A percentile compares a stretch with the other conserved stretches of the same genome.
Evolutionary conservation across 2,113 vertebrate species (phyloP).

Genomic region (Pomatostomus ruficeps): DNA sequence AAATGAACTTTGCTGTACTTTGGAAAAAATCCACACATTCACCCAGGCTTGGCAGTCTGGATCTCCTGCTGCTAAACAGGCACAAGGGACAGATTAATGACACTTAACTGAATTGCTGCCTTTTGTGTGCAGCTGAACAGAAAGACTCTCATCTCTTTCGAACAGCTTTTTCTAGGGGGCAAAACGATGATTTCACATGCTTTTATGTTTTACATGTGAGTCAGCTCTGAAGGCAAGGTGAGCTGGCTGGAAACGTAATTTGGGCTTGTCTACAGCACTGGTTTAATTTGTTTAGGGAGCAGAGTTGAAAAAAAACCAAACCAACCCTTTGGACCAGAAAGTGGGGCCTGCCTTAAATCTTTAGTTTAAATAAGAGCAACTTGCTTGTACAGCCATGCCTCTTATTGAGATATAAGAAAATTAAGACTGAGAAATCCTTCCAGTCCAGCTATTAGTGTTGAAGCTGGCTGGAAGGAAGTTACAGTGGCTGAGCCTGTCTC

Average conservation of each 20-base stretch:
- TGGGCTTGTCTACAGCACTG: rapidly evolving
- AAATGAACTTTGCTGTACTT: background rate
- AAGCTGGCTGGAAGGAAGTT: background rate
- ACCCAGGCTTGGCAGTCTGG: background rate
- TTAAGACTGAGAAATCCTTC: background rate
- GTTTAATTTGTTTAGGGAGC: background rate
- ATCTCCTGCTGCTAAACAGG: background rate
- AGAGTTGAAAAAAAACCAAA: background rate
- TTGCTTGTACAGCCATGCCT: background rate
- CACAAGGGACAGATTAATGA: background rate
- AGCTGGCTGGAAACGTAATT: background rate
- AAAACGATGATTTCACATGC: background rate
- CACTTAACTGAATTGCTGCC: background rate
- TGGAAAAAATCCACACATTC: background rate
- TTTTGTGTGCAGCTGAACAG: background rate
- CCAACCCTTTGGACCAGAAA: background rate
- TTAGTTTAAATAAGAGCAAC: background rate
- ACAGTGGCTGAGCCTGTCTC: background rate
- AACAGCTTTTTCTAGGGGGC: background rate
- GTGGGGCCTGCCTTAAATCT: background rate
- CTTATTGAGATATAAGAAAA: background rate
- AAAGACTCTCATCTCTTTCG: background rate
- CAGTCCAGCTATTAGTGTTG: background rate
- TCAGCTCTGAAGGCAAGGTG: background rate
- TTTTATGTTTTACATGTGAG: background rate